phyloP scores from a whole-genome alignment of 2,797 vertebrate species.

The Aplochiton taeniatus region DNA sequence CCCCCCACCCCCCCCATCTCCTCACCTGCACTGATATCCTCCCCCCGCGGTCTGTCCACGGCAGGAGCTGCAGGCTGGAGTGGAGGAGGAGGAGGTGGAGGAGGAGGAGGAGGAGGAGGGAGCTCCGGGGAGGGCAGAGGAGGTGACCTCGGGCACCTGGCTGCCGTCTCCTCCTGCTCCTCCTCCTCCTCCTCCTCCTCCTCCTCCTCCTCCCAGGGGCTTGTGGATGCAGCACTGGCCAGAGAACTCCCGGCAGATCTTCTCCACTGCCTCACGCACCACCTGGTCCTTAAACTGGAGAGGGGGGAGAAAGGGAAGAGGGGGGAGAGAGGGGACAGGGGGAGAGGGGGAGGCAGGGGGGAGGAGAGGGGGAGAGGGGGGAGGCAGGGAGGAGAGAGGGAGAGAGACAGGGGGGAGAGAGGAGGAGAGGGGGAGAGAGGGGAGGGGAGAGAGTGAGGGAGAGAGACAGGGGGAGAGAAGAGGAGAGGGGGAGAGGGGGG shows the following conservation, averaged over 20 bases:
- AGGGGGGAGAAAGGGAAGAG: background rate
- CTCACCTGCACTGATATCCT: slow-evolving; percentile 94
- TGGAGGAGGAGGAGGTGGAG: slow-evolving; percentile 62
- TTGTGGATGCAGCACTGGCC: slow-evolving; percentile 85
- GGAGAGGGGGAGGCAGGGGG: background rate
- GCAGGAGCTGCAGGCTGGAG: slow-evolving; percentile 86
- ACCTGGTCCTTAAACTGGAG: slow-evolving; percentile 92
- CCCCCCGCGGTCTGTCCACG: slow-evolving; percentile 83
- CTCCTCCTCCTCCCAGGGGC: slow-evolving; percentile 67
- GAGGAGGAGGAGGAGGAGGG: slow-evolving; percentile 76
- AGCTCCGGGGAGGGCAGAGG: slow-evolving; percentile 66
- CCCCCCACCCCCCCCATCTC: background rate
- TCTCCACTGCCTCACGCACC: slow-evolving; percentile 91
- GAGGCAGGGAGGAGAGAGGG: background rate
- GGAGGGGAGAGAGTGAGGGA: background rate
- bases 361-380: too few species aligned
- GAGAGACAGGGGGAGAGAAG: too few species aligned
- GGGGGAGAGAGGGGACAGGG: too few species aligned
- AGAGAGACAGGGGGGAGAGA: background rate
- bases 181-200: slow-evolving; percentile 8
- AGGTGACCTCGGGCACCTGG: slow-evolving; percentile 70
- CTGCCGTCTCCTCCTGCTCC: slow-evolving; percentile 27
- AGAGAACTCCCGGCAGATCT: slow-evolving; percentile 88
- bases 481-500: too few species aligned
- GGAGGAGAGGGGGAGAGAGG: background rate